Base-by-base conservation (phyloP, 1,140 invertebrate species). In the Phthorimaea operculella region DNA sequence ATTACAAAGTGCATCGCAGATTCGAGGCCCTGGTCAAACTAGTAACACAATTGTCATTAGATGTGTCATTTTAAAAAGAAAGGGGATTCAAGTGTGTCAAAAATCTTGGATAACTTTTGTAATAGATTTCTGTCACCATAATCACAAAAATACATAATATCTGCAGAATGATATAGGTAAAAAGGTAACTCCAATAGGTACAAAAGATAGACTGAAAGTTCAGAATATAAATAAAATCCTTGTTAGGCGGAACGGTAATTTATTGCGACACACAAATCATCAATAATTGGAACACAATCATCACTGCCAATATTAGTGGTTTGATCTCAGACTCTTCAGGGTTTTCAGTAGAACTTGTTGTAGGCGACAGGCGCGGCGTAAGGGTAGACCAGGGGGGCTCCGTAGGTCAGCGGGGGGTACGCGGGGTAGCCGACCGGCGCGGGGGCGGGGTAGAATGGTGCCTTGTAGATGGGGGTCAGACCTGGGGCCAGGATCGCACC, bases 351-450 rank as follows among this genome's bases (percentile, higher is more conserved):
- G 44, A 57, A 52, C 44, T 60, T 54, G 42, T 44, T 59, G 39
- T 64, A 64, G 50, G 59, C 45, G 56, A 60, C 55, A 17, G 51
- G 21, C 18, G 61, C 21, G 36, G 60, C 55, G 54, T 78, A 71
- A 33, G 64, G 28, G 58, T 65, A 62, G 16, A 59, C 54, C 33
- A 33, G 6, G 17, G 48, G 45, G 15, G 39, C 48, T 2, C 48
- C 21, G 11, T 50, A 50, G 5, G 1, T 28, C 3, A 58, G 1
- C 7, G 55, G 58, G 18, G 33, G 39, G 11, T 16, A 17, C 8
- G 14, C 33, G n/a, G 34, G 14, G 48, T 58, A 68, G 42, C 65
- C 39, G 9, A 57, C 58, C 45, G 68, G 57, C 10, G 68, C 69
- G 12, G 62, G 57, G 6, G 12, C 12, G 9, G 44, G 44, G 6